phyloP scores from a whole-genome alignment of 2,888 invertebrate genomes.

The Agrypnus murinus region DNA sequence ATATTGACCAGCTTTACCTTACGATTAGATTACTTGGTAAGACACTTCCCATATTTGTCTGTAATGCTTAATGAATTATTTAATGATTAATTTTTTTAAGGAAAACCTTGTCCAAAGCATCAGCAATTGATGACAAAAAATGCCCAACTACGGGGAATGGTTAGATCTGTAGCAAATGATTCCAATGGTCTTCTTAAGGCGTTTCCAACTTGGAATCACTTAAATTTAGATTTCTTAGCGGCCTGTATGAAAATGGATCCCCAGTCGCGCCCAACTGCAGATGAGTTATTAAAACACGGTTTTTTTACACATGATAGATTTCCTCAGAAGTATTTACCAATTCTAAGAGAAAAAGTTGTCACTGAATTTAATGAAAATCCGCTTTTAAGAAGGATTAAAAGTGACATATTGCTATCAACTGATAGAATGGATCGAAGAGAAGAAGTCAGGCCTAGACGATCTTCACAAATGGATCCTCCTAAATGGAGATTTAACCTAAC shows the following conservation, averaged over 20 bases:
- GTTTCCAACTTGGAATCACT: slow-evolving; percentile 70
- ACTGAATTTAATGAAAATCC: slow-evolving; percentile 77
- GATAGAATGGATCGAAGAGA: slow-evolving; percentile 62
- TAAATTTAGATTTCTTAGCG: slow-evolving; percentile 71
- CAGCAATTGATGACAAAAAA: slow-evolving; percentile 71
- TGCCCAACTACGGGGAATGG: slow-evolving; percentile 69
- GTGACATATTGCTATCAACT: slow-evolving; percentile 67
- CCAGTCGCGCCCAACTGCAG: slow-evolving; percentile 76
- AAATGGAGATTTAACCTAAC: slow-evolving; percentile 67
- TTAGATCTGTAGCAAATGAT: slow-evolving; percentile 63
- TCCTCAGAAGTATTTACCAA: slow-evolving; percentile 78
- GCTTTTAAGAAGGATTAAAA: slow-evolving; percentile 69
- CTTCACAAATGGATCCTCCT: slow-evolving; percentile 59
- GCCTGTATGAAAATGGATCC: slow-evolving; percentile 79
- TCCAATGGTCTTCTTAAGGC: slow-evolving; percentile 64
- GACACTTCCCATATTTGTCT: no score
- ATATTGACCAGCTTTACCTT: slow-evolving; percentile 90
- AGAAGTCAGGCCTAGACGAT: slow-evolving; percentile 57
- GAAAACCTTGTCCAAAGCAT: slow-evolving; percentile 72
- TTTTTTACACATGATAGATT: slow-evolving; percentile 82
- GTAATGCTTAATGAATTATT: no score
- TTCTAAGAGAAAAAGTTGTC: slow-evolving; percentile 78
- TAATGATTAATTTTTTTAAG: no score
- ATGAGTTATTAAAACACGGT: slow-evolving; percentile 78
- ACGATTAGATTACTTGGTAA: slow-evolving; percentile 86